A percentile compares a stretch with the other conserved stretches of the same genome.
These are phyloP conservation scores for Antennarius striatus DNA, from an alignment of 2,113 vertebrate species.

Conservation along the genomic window DNA sequence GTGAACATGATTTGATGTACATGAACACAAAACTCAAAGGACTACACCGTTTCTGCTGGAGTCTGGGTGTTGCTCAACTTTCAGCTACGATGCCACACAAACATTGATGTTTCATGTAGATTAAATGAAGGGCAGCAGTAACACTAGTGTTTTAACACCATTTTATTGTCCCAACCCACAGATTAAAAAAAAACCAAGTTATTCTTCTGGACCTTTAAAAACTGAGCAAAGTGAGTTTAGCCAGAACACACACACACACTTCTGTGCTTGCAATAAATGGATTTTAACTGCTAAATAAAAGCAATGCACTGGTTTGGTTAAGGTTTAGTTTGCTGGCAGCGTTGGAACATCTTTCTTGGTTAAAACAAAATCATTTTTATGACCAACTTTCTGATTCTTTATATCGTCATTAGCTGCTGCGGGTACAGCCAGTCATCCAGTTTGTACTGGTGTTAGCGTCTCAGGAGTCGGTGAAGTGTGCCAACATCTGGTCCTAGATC, in stretches of 20 bases:
- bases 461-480: too few species aligned
- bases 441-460: too few species aligned
- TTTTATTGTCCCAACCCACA: too few species aligned
- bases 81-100: too few species aligned
- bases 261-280: not conserved
- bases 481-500: too few species aligned
- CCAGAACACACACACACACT: not conserved
- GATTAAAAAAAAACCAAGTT: slow-evolving; percentile 20
- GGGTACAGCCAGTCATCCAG: too few species aligned
- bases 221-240: not conserved
- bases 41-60: slow-evolving; percentile 12
- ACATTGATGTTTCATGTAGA: not conserved
- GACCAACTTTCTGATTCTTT: too few species aligned
- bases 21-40: not conserved
- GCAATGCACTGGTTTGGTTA: not conserved
- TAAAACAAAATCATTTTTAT: too few species aligned
- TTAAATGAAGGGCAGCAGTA: slow-evolving; percentile 39
- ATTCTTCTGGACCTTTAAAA: not conserved
- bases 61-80: too few species aligned
- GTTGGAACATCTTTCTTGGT: not conserved
- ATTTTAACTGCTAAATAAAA: not conserved
- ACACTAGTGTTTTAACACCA: not conserved
- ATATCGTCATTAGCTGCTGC: too few species aligned
- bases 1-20: slow-evolving; percentile 7
- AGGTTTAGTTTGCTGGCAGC: not conserved